These are phyloP conservation scores for Lepus oiostolus DNA, from an alignment of 2,797 vertebrate species.

Conservation along the genomic window DNA sequence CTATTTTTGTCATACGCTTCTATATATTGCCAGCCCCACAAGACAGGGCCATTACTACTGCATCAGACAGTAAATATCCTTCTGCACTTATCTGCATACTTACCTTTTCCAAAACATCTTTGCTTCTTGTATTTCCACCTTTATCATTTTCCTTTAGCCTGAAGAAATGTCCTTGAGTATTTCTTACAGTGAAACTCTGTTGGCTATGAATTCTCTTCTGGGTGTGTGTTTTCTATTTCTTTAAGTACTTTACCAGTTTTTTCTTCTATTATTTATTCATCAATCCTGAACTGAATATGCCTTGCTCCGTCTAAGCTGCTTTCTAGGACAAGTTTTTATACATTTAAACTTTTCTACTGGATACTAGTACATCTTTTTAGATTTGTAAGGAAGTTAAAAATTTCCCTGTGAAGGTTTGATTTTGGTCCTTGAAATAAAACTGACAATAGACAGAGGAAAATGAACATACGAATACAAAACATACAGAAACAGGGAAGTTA, in stretches of 20 bases:
- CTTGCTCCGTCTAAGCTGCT: not conserved
- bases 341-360: conserved; percentile 4
- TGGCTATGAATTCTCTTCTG: not conserved
- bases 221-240: not conserved
- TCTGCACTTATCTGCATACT: not conserved
- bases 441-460: too few species aligned
- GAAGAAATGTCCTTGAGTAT: not conserved
- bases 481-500: too few species aligned
- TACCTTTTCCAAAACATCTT: not conserved
- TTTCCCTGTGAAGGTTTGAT: too few species aligned
- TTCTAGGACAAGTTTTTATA: not conserved
- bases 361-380: not conserved
- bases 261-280: conserved; percentile 16
- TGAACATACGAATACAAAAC: too few species aligned
- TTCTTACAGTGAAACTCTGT: not conserved
- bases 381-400: too few species aligned
- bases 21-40: not conserved
- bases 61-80: not conserved
- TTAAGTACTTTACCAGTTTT: not conserved
- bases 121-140: not conserved
- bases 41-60: not conserved
- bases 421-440: too few species aligned
- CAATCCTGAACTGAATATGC: not conserved
- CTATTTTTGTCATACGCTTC: not conserved
- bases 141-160: not conserved